phyloP scores from a whole-genome alignment of 2,797 vertebrate species.

The Hylomyscus alleni region DNA sequence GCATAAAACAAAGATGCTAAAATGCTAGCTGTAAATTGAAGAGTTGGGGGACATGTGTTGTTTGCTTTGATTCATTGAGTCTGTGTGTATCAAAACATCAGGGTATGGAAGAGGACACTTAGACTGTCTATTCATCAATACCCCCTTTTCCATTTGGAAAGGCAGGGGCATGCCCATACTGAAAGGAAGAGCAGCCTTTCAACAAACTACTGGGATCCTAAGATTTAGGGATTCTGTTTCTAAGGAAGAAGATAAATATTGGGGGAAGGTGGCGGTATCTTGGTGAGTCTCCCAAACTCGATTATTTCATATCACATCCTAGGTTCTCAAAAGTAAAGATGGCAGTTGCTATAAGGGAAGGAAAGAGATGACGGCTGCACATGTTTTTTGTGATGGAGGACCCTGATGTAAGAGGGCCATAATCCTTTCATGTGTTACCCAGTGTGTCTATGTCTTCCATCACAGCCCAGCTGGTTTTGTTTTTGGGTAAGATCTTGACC shows the following conservation, averaged over 20 bases:
- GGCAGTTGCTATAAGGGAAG: neutral
- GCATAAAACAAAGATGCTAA: constrained; percentile 9
- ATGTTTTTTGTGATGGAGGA: neutral
- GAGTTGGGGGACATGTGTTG: neutral
- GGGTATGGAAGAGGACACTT: neutral
- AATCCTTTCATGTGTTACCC: neutral
- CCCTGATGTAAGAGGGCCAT: neutral
- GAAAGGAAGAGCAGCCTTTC: neutral
- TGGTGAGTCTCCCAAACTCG: neutral
- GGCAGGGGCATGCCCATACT: neutral
- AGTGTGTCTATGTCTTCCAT: neutral
- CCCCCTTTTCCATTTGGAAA: neutral
- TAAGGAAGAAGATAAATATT: constrained; percentile 13
- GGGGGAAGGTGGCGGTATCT: neutral
- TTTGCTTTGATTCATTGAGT: constrained; percentile 5
- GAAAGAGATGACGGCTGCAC: neutral
- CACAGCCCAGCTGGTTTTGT: neutral
- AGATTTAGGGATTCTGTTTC: constrained; percentile 40
- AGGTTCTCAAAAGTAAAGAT: neutral
- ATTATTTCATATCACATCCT: neutral
- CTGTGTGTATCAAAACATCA: constrained; percentile 19
- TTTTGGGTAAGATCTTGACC: constrained; percentile 50
- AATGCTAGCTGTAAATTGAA: neutral
- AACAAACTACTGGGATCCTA: neutral
- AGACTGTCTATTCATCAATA: neutral